phyloP scores from a whole-genome alignment of 2,888 invertebrate genomes.

The Lasiommata megera region DNA sequence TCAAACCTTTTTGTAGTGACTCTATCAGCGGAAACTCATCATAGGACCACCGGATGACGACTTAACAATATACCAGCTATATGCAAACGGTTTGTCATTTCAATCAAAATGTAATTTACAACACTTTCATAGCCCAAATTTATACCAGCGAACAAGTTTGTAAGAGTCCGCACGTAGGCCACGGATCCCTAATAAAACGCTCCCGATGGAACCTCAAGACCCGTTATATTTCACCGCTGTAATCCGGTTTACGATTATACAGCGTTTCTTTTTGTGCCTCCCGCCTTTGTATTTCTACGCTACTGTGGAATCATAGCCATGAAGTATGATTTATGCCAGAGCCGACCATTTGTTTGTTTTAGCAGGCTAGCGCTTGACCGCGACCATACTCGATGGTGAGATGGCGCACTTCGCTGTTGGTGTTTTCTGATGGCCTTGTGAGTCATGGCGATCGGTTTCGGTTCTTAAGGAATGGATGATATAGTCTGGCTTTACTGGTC shows the following conservation, averaged over 20 bases:
- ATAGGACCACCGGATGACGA: no score
- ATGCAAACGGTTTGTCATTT: no score
- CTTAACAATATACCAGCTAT: no score
- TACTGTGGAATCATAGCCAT: not conserved
- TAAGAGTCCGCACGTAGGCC: conserved; percentile 10
- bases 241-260: conserved; percentile 43
- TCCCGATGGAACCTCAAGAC: not conserved
- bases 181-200: conserved; percentile 22
- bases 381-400: not conserved
- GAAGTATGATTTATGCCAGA: conserved; percentile 7
- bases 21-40: no score
- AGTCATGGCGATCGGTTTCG: no score
- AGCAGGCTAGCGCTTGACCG: not conserved
- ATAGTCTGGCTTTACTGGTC: no score
- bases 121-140: not conserved
- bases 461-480: no score
- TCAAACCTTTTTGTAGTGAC: no score
- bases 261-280: conserved; percentile 35
- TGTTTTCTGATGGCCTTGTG: no score
- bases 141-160: not conserved
- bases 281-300: conserved; percentile 29
- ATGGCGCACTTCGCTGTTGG: not conserved
- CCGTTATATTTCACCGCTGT: conserved; percentile 36
- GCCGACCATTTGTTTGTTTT: conserved; percentile 10
- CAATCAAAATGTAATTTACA: no score